Percentiles rank a stretch among this genome's conserved stretches.
Evolutionary conservation across 37 sponge, comb jelly and placozoan species (phyloP).

Genomic region (Agelas oroides): DNA sequence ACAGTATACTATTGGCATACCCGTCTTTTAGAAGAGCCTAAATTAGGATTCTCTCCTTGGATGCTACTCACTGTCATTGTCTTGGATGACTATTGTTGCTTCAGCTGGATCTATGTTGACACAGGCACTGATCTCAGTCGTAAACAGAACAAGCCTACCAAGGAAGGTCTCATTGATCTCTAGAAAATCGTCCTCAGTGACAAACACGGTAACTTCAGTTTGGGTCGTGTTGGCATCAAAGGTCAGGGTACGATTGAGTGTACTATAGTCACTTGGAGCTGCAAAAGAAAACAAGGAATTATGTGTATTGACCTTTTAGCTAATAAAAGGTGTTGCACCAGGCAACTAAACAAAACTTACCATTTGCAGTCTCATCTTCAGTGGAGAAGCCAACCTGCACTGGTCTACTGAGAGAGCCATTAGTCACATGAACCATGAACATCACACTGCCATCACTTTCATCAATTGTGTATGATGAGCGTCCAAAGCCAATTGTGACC

Average conservation of each 20-base stretch:
- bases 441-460: constrained; percentile 27
- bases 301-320: too few relatives aligned
- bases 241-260: neutral
- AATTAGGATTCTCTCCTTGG: too few relatives aligned
- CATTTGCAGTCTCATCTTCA: constrained; percentile 36
- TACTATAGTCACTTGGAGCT: neutral
- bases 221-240: neutral
- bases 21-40: too few relatives aligned
- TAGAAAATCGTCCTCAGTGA: neutral
- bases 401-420: constrained; percentile 16
- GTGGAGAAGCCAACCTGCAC: constrained; percentile 35
- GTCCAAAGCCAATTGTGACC: constrained; percentile 25
- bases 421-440: neutral
- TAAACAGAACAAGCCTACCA: neutral
- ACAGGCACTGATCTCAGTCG: neutral
- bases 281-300: too few relatives aligned
- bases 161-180: neutral
- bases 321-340: too few relatives aligned
- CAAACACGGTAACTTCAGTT: neutral
- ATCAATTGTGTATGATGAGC: neutral
- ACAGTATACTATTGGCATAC: too few relatives aligned
- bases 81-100: neutral
- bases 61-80: neutral
- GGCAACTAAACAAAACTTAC: neutral
- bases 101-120: constrained; percentile 8